Conservation (phyloP, 2,797 vertebrate genomes). For the Lacerta bilineata region DNA sequence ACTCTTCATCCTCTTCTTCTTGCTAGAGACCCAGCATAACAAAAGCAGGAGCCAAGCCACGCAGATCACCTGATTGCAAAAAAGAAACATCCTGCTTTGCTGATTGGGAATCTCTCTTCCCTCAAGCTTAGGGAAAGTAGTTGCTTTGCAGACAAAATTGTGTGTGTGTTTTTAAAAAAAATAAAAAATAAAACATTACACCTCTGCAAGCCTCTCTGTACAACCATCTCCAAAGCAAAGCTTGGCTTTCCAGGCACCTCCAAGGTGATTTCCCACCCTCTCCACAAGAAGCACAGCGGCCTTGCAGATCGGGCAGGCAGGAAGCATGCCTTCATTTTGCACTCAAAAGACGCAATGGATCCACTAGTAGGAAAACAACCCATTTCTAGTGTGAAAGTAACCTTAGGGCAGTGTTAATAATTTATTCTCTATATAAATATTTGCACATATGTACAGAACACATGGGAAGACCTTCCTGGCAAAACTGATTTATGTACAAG, state of each 20-base stretch:
- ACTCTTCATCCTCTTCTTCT: too few relatives aligned
- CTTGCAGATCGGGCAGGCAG: too few relatives aligned
- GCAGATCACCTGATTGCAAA: background rate
- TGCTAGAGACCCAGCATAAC: background rate
- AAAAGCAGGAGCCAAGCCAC: background rate
- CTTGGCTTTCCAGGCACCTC: background rate
- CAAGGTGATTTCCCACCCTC: background rate
- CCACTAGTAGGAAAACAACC: conserved; percentile 55
- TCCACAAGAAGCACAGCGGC: background rate
- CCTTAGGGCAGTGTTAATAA: conserved; percentile 60
- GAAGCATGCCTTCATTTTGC: too few relatives aligned
- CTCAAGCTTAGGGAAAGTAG: background rate
- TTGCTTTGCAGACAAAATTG: background rate
- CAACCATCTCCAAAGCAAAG: background rate
- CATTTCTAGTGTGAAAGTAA: conserved; percentile 66
- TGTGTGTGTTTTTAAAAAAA: background rate
- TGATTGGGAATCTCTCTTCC: background rate
- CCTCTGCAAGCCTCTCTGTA: background rate
- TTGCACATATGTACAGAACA: conserved; percentile 49
- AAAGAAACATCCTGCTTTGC: background rate
- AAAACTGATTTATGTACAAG: conserved; percentile 41
- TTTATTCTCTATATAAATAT: conserved; percentile 66
- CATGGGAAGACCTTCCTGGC: conserved; percentile 37
- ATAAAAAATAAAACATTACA: background rate
- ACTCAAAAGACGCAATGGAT: too few relatives aligned